Conservation (phyloP, 2,113 vertebrate genomes). For the Pseudolaguvia tuberculata region DNA sequence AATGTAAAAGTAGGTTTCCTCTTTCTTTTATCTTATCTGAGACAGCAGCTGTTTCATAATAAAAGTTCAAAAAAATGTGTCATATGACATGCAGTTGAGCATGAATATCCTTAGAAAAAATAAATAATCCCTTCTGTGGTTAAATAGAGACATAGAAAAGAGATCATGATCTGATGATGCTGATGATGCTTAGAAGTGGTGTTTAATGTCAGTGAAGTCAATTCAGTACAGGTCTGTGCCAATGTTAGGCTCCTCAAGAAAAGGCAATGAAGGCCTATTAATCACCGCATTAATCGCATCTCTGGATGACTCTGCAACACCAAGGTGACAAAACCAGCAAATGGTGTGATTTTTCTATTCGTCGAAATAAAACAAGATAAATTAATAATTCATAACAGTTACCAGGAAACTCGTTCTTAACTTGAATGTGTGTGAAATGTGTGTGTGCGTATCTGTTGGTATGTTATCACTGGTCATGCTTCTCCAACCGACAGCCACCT, state of each 20-base stretch:
- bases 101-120: neutral
- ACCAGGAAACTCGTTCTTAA: neutral
- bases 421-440: conserved; percentile 6
- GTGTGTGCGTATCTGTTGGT: conserved; percentile 10
- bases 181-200: neutral
- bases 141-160: neutral
- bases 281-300: conserved; percentile 30
- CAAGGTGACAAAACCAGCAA: conserved; percentile 25
- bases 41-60: neutral
- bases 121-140: too few species aligned
- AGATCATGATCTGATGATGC: neutral
- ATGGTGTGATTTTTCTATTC: conserved; percentile 27
- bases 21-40: neutral
- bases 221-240: conserved; percentile 20
- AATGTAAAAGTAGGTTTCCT: neutral
- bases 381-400: conserved; percentile 24
- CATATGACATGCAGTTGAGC: neutral
- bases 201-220: conserved; percentile 27
- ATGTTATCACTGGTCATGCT: conserved; percentile 31
- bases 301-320: conserved; percentile 22
- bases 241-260: conserved; percentile 29
- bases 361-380: conserved; percentile 14
- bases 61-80: neutral
- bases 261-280: conserved; percentile 32
- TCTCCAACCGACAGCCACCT: conserved; percentile 49